Evolutionary conservation across 2,888 invertebrate genomes (phyloP), one percentile per base, ranked within the genome.

Genomic region (Dryadula phaetusa): DNA sequence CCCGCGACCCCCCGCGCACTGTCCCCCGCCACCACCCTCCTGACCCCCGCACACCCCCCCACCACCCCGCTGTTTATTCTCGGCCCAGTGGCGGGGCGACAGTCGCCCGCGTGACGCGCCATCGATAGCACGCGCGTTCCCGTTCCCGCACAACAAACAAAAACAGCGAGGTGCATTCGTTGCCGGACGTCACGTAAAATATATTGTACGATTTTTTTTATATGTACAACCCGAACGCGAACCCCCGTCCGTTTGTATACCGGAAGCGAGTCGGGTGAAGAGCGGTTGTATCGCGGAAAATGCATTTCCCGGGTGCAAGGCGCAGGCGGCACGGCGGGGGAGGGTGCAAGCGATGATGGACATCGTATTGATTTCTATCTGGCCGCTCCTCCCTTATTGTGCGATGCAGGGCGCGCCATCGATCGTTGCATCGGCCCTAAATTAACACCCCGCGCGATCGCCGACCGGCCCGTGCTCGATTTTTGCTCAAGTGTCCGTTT

Each of bases 291-390:
- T 80, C 79, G 85, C 81, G 85, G 87, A 84, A 86, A 87, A 88
- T 91, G 92, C 91, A 91, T 88, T 89, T 88, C 83, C 89, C 85
- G 83, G 84, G 89, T 90, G 90, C 90, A 90, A 82, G 83, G 90
- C 89, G 90, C 88, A 87, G 88, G 88, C 85, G 87, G 85, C 81
- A 75, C 84, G 90, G 93, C 88, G 93, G 94, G 93, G 94, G 93
- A 90, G 94, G 93, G 93, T 93, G 94, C 93, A 93, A 90, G 91
- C 91, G 91, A 92, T 93, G 93, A 91, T 93, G 93, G 93, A 93
- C 93, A 92, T 88, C 90, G 92, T 93, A 93, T 93, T 90, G 93
- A 93, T 93, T 92, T 92, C 90, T 92, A 92, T 92, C 92, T 92
- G 92, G 81, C 90, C 92, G 90, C 91, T 90, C 90, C 90, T 90